These are phyloP conservation scores for Hartigia nigra DNA, from an alignment of 2,888 invertebrate genomes.

Conservation along the genomic window DNA sequence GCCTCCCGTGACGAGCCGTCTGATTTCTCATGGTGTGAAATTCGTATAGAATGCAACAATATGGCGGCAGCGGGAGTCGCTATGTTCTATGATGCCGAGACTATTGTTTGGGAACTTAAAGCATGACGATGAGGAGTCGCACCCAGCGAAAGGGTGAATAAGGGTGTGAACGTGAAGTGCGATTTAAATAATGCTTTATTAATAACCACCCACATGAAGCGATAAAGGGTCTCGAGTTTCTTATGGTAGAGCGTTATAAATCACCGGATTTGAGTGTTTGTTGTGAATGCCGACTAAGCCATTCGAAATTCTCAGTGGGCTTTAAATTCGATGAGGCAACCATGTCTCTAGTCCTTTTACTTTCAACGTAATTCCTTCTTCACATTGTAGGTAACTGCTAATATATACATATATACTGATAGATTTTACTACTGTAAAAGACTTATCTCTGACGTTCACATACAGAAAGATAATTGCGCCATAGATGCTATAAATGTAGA, in stretches of 20 bases:
- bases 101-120: slow-evolving; percentile 20
- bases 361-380: too few relatives aligned
- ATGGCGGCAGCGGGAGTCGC: slow-evolving; percentile 8
- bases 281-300: slow-evolving; percentile 18
- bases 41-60: slow-evolving; percentile 14
- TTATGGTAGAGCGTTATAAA: slow-evolving; percentile 20
- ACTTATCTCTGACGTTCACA: too few relatives aligned
- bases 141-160: slow-evolving; percentile 8
- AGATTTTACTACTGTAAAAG: too few relatives aligned
- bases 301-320: slow-evolving; percentile 6
- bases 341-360: too few relatives aligned
- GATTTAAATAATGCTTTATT: slow-evolving; percentile 31
- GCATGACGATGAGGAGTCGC: slow-evolving; percentile 17
- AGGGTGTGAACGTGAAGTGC: slow-evolving; percentile 12
- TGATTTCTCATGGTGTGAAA: slow-evolving; percentile 15
- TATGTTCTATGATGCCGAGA: slow-evolving; percentile 12
- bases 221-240: slow-evolving; percentile 15
- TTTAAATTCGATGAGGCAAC: slow-evolving; percentile 33
- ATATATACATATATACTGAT: too few relatives aligned
- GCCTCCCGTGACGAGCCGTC: slow-evolving; percentile 4
- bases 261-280: slow-evolving; percentile 13
- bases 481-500: too few relatives aligned
- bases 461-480: too few relatives aligned
- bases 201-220: slow-evolving; percentile 19
- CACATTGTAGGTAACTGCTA: too few relatives aligned